Base-by-base conservation (phyloP, 1,140 invertebrate species). In the Spodoptera frugiperda region DNA sequence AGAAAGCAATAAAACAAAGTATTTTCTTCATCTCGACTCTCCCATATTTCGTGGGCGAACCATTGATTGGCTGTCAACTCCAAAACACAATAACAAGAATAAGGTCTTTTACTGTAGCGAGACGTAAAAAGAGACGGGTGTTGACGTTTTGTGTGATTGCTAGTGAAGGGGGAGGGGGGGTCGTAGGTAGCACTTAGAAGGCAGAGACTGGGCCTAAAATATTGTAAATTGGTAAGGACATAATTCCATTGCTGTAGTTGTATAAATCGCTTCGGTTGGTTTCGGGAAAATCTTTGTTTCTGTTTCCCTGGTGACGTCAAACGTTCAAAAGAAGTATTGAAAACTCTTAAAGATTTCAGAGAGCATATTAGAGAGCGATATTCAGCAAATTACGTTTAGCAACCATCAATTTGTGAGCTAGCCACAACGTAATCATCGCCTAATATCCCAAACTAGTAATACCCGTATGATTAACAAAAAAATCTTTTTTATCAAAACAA, bases 51-150 rank as follows among this genome's bases (percentile, higher is more conserved):
- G 67, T 48, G 46, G 49, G 59, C 54, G 68, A 25, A 12, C 68
- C 77, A 54, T 67, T 78, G 77, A 78, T 78, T 78, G 77, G 77
- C 77, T 78, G 77, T 74, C 77, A 78, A 68, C 30, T 59, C 61
- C 74, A 67, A 67, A 76, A 61, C 71, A 78, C 77, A 78, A 74
- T 67, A 76, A 76, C 49, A 78, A 72, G 14, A 72, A 70, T 19
- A 54, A 72, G 73, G 68, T 53, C 59, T 48, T 78, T 73, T 65
- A 77, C 53, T 72, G 67, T 61, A 71, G 46, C 49, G 74, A 55
- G 19, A 67, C 25, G 53, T 59, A 71, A 73, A 73, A 72, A 71
- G 76, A 67, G 76, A 67, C 63, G 63, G 17, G 21, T 53, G 53
- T 71, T 78, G 76, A 49, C 54, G 33, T 68, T 65, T 65, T 65